Evolutionary conservation across 2,797 vertebrate genomes (phyloP).

Genomic region (Parauchenoglanis ngamensis): DNA sequence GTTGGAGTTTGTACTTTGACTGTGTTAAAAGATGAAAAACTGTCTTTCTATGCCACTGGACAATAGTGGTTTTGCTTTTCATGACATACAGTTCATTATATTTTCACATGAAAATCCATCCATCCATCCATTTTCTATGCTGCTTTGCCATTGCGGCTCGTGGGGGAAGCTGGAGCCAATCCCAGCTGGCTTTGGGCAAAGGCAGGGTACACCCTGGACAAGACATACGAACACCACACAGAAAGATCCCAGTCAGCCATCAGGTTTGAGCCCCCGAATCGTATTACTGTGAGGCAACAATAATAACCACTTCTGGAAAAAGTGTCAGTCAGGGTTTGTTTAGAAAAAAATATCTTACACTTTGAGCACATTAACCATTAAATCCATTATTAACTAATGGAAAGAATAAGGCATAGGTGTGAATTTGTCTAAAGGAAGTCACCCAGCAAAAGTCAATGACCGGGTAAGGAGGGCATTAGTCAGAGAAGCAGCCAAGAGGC

Average conservation of each 20-base stretch:
- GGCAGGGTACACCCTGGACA: no score
- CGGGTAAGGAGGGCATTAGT: not conserved
- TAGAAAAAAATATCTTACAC: not conserved
- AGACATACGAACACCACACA: no score
- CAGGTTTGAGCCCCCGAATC: no score
- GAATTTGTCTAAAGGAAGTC: not conserved
- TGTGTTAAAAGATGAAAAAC: not conserved
- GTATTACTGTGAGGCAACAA: not conserved
- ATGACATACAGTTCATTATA: no score
- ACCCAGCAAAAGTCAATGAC: conserved; percentile 5
- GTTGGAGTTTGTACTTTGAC: not conserved
- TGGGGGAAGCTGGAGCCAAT: no score
- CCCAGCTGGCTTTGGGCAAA: no score
- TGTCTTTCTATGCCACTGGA: not conserved
- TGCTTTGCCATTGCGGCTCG: no score
- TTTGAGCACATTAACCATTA: not conserved
- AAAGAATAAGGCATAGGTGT: not conserved
- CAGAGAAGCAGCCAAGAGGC: not conserved
- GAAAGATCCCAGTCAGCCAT: no score
- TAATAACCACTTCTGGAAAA: not conserved
- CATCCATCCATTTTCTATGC: no score
- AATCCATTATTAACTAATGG: not conserved
- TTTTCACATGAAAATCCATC: not conserved
- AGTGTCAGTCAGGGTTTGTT: not conserved
- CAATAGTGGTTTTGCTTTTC: not conserved